Evolutionary conservation across 2,888 invertebrate genomes (phyloP).

Genomic region (Ochropleura plecta): DNA sequence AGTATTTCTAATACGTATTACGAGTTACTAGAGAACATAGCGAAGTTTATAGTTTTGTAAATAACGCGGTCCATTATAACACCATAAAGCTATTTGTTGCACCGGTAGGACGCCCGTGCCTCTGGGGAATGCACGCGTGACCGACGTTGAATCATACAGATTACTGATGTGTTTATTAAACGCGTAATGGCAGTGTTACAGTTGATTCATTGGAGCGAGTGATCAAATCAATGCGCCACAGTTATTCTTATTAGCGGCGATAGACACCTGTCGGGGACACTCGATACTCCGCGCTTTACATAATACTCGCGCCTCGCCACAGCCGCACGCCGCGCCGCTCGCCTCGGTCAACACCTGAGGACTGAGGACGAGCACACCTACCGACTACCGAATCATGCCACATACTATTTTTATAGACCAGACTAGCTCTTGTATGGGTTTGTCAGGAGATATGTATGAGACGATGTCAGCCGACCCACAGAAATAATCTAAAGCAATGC

Average conservation of each 20-base stretch:
- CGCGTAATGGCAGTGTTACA: constrained; percentile 59
- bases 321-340: constrained; percentile 73
- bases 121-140: constrained; percentile 53
- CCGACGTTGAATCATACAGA: constrained; percentile 56
- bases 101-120: constrained; percentile 32
- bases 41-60: constrained; percentile 60
- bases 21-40: constrained; percentile 34
- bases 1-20: constrained; percentile 22
- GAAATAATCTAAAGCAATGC: constrained; percentile 59
- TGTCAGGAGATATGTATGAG: constrained; percentile 27
- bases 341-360: constrained; percentile 70
- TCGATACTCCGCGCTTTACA: constrained; percentile 81
- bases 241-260: constrained; percentile 76
- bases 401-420: constrained; percentile 50
- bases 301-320: constrained; percentile 74
- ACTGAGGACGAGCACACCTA: constrained; percentile 58
- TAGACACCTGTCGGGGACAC: constrained; percentile 82
- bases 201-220: constrained; percentile 59
- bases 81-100: constrained; percentile 60
- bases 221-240: constrained; percentile 69
- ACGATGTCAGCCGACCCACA: constrained; percentile 54
- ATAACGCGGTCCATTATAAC: constrained; percentile 58
- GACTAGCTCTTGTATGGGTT: constrained; percentile 41
- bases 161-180: constrained; percentile 63
- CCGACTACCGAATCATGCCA: constrained; percentile 61